Evolutionary conservation across 2,113 vertebrate genomes (phyloP).

Genomic region (Microcebus jonahi): DNA sequence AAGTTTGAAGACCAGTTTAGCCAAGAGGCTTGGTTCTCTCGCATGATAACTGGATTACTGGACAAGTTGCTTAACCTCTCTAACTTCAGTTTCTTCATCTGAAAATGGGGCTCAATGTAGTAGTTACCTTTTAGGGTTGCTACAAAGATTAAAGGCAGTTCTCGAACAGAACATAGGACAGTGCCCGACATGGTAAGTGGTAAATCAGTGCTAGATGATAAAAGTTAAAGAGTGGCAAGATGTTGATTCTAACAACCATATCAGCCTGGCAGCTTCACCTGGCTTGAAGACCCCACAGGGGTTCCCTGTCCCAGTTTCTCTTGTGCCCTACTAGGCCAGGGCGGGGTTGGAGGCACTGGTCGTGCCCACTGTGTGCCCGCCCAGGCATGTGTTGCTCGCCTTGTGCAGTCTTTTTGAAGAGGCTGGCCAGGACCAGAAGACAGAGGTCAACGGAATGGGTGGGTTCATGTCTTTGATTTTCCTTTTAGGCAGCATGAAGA

Average conservation of each 20-base stretch:
- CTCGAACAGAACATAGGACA: neutral
- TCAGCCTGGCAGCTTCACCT: neutral
- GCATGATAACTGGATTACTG: neutral
- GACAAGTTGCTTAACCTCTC: neutral
- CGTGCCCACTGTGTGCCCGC: neutral
- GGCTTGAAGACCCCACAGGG: neutral
- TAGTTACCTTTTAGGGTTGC: neutral
- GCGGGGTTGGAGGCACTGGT: neutral
- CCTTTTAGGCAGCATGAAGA: constrained; percentile 49
- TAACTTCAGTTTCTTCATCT: neutral
- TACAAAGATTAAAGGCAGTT: neutral
- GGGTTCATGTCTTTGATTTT: constrained; percentile 16
- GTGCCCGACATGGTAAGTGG: neutral
- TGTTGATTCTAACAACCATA: neutral
- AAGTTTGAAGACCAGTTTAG: neutral
- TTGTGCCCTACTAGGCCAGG: too few relatives aligned
- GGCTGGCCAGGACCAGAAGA: neutral
- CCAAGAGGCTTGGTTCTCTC: neutral
- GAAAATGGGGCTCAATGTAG: neutral
- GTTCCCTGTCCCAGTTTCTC: neutral
- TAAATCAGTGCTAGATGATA: neutral
- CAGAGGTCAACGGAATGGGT: neutral
- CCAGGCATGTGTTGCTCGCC: neutral
- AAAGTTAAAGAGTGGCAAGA: neutral
- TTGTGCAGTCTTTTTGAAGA: neutral